Evolutionary conservation across 2,113 vertebrate species (phyloP).

Genomic region (Oplegnathus fasciatus): DNA sequence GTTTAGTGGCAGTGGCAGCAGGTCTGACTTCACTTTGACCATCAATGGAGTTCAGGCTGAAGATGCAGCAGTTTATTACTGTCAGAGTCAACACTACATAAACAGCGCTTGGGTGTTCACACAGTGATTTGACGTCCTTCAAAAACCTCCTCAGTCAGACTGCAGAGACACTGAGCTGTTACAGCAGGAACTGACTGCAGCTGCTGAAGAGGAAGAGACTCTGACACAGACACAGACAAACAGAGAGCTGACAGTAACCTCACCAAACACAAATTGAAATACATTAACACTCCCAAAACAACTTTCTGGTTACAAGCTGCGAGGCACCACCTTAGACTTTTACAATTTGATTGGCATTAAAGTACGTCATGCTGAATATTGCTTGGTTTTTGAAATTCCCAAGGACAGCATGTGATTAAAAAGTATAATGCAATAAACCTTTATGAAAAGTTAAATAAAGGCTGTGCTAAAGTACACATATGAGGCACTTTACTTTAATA

Average conservation of each 20-base stretch:
- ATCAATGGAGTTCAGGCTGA: conserved; percentile 63
- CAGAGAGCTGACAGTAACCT: conserved; percentile 21
- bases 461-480: too few species aligned
- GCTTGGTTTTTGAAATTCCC: too few species aligned
- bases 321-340: too few species aligned
- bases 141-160: conserved; percentile 62
- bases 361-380: too few species aligned
- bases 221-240: conserved; percentile 21
- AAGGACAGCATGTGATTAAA: too few species aligned
- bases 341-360: too few species aligned
- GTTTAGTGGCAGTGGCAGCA: not conserved
- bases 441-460: too few species aligned
- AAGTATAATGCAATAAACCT: too few species aligned
- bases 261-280: not conserved
- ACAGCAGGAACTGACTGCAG: conserved; percentile 10
- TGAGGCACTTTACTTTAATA: too few species aligned
- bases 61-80: conserved; percentile 73
- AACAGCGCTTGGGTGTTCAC: accelerated
- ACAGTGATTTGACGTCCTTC: conserved; percentile 64
- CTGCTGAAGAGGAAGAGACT: conserved; percentile 17
- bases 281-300: not conserved
- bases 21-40: conserved; percentile 38
- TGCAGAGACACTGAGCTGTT: conserved; percentile 11
- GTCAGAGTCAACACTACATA: not conserved
- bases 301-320: too few species aligned